Evolutionary conservation across 2,888 invertebrate species (phyloP).

Genomic region (Periphyllus acericola): DNA sequence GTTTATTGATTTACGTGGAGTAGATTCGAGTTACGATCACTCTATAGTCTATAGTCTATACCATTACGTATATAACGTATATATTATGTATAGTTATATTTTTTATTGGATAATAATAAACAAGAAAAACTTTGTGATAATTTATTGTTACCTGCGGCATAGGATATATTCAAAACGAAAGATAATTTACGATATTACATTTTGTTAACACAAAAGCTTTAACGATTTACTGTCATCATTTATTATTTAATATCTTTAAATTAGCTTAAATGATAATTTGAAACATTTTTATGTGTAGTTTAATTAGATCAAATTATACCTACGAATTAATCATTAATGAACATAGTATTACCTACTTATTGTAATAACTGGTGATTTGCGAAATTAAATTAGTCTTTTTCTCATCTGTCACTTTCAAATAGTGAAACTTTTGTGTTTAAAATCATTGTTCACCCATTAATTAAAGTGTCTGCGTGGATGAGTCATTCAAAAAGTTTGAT

Average conservation of each 20-base stretch:
- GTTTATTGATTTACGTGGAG: too few species aligned
- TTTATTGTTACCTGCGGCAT: too few species aligned
- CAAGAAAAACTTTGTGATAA: too few species aligned
- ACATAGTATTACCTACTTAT: background rate
- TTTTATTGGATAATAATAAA: too few species aligned
- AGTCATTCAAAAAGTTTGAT: background rate
- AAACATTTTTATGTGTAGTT: background rate
- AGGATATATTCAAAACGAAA: too few species aligned
- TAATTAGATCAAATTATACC: background rate
- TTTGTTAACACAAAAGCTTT: too few species aligned
- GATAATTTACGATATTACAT: too few species aligned
- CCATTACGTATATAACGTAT: too few species aligned
- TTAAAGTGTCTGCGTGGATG: background rate
- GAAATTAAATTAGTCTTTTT: background rate
- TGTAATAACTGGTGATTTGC: background rate
- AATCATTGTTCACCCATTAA: background rate
- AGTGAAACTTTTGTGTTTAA: slow-evolving; percentile 5
- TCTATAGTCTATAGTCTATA: too few species aligned
- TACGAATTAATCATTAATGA: background rate
- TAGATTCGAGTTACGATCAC: too few species aligned
- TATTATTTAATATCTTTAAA: background rate
- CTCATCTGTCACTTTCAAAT: background rate
- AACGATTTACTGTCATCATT: background rate
- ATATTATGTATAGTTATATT: too few species aligned
- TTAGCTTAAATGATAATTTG: background rate